Base-by-base conservation (phyloP, 1,140 invertebrate genomes). In the Drosophila mojavensis region DNA sequence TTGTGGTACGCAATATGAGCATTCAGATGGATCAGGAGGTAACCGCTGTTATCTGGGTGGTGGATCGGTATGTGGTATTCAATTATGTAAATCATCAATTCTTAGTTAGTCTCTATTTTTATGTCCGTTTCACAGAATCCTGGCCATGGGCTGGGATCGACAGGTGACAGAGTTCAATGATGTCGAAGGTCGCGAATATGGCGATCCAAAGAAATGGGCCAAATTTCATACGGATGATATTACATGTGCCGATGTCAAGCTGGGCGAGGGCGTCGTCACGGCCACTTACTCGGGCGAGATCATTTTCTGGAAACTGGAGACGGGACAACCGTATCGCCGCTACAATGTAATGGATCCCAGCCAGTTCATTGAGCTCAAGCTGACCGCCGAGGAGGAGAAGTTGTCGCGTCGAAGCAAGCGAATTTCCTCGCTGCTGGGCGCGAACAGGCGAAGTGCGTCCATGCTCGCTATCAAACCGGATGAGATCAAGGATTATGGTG, bases 291-390 rank as follows among this genome's bases (percentile, higher is more conserved):
- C 95, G 74, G 97, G 96, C 3, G 96, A 97, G 91, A 93, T 97
- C 10, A 93, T 97, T 56, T 93, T 97, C 33, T 97, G 96, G 96
- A 94, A 94, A 63, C 90, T 96, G 33, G 95, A 96, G 82, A 96
- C 95, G 1, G 95, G 95, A 0, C 95, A 96, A 75, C 93, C 94
- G 0, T 95, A 95, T 78, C 93, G 93, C n/a, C 91, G 92, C 3
- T 94, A 93, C 65, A 93, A 92, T 48, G 93, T 93, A 61, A 92
- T 92, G 72, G 92, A 94, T 54, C 94, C 94, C 3, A 92, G 75
- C 1, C 53, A 70, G 24, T 91, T 91, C 48, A 90, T 91, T 47
- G 84, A 90, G 61, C 55, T 79, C 3, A 80, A 66, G 17, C 51
- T 60, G 9, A 77, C 24, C 13, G 54, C 30, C 9, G 72, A 72